Base-by-base conservation (phyloP, 2,888 invertebrate species). In the Zeuzera pyrina region DNA sequence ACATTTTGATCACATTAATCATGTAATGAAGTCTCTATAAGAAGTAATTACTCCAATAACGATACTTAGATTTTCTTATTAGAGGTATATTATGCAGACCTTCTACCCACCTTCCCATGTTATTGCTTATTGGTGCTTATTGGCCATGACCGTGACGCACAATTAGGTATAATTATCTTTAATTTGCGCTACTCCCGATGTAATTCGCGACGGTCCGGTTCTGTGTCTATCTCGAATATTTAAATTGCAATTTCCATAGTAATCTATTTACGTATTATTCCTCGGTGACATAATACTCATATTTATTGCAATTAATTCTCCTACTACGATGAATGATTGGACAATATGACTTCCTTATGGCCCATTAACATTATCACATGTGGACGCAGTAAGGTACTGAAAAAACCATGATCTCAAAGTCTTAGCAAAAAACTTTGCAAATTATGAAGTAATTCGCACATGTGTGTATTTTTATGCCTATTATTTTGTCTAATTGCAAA, bases 141-240 rank as follows among this genome's bases (percentile, higher is more conserved):
- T 83, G 77, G 69, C 83, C 83, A 77, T 83, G 83, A 78, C 83
- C 83, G 56, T 83, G 78, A 57, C 63, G 71, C 42, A 58, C 77
- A 76, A 78, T 83, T 83, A 83, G 72, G 63, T 66, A 62, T 77
- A 77, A 83, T 83, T 83, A 81, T 67, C 70, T 72, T 68, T 73
- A 81, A 81, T 83, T 79, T 78, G 74, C 71, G 54, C 62, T 63
- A 59, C 66, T 63, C 60, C 65, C 60, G 65, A 70, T 74, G 74
- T 64, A 74, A 68, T 74, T 70, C 61, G 64, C 69, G 49, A 56
- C 58, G 56, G 57, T 62, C 70, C 65, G 60, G 48, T 47, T 19
- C 19, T 19, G 57, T 58, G 54, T 64, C n/a, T n/a, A n/a, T n/a
- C n/a, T n/a, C n/a, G n/a, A n/a, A n/a, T n/a, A n/a, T n/a, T n/a